A percentile compares a stretch with the other conserved stretches of the same genome.
These are phyloP conservation scores for Phymorhynchus buccinoides DNA, from an alignment of 1,140 invertebrate species.

Conservation along the genomic window DNA sequence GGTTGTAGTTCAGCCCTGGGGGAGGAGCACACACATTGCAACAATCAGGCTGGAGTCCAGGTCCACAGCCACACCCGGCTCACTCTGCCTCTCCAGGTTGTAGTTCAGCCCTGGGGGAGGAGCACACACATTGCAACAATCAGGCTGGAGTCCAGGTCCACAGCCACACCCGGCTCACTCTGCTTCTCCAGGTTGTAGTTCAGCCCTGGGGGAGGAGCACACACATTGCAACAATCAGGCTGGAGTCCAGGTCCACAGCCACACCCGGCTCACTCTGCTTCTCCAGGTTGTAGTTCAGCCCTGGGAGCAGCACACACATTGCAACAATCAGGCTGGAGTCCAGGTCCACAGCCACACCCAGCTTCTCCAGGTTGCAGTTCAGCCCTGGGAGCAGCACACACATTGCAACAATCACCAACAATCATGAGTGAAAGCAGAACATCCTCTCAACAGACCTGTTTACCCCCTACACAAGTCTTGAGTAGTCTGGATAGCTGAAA, in stretches of 20 bases:
- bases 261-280: slow-evolving; percentile 72
- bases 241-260: slow-evolving; percentile 69
- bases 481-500: no score
- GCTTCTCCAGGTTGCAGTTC: background rate
- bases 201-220: slow-evolving; percentile 58
- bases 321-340: slow-evolving; percentile 49
- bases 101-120: slow-evolving; percentile 70
- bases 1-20: slow-evolving; percentile 71
- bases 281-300: slow-evolving; percentile 73
- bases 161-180: slow-evolving; percentile 69
- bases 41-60: slow-evolving; percentile 60
- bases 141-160: slow-evolving; percentile 66
- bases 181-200: slow-evolving; percentile 74
- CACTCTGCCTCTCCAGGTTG: slow-evolving; percentile 72
- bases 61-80: slow-evolving; percentile 71
- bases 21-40: slow-evolving; percentile 39
- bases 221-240: slow-evolving; percentile 44
- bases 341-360: slow-evolving; percentile 1
- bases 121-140: background rate
- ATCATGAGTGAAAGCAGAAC: no score
- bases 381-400: background rate
- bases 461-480: no score
- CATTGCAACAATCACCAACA: background rate
- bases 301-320: slow-evolving; percentile 63
- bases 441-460: no score